phyloP scores from a whole-genome alignment of 2,797 vertebrate species.

The Halcyon leucocephala region DNA sequence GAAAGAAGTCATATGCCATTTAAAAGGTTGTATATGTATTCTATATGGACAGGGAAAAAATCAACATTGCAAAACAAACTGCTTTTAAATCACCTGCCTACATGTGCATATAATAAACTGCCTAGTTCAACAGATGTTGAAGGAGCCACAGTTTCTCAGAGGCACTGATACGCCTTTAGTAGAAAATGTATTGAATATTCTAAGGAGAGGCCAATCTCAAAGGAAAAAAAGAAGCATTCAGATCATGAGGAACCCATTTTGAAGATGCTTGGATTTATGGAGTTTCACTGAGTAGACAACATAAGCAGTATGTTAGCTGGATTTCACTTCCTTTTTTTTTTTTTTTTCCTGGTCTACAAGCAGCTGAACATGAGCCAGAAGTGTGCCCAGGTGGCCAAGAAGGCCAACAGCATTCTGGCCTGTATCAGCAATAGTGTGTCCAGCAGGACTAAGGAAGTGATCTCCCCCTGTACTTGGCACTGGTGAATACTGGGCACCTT shows the following conservation, averaged over 20 bases:
- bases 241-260: background rate
- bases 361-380: too few relatives aligned
- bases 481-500: too few relatives aligned
- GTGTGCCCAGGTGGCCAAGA: too few relatives aligned
- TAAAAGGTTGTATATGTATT: background rate
- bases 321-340: background rate
- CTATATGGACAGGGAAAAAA: rapidly evolving
- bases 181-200: background rate
- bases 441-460: too few relatives aligned
- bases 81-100: background rate
- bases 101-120: background rate
- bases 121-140: background rate
- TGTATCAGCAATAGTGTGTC: too few relatives aligned
- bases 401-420: too few relatives aligned
- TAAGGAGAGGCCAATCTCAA: background rate
- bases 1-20: background rate
- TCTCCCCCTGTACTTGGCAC: too few relatives aligned
- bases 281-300: background rate
- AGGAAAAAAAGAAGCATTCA: background rate
- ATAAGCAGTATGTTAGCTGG: background rate
- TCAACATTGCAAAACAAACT: background rate
- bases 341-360: background rate
- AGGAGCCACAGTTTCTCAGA: background rate
- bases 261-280: background rate
- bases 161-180: background rate